Base-by-base conservation (phyloP, 2,113 vertebrate genomes). In the Paracanthobrama guichenoti region DNA sequence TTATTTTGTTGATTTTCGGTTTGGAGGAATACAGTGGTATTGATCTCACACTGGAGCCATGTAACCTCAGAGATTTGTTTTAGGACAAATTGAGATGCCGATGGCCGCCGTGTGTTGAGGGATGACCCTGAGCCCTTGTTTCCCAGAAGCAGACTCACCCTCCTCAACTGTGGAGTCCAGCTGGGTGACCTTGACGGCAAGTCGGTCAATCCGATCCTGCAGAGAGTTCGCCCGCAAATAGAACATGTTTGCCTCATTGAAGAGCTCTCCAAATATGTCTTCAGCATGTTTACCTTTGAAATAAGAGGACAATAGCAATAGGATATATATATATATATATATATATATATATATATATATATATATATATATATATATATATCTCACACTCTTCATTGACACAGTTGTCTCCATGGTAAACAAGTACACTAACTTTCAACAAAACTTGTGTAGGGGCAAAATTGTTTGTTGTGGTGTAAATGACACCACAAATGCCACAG, bases 111-210 rank as follows among this genome's bases (percentile, higher is more conserved):
- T 69, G 28, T 84, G 84, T 84, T 20, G 50, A 69, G 22, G 53
- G 26, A 55, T 44, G 71, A 79, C 50, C 60, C 74, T 20, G 64
- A 69, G 50, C 62, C 26, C 9, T 71, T 44, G 76, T 77, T 87
- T 75, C 78, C 86, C 55, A 83, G 88, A 85, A 81, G 80, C 90
- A 91, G 91, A 94, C 96, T 89, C 95, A 99, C 98, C 98, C 93
- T 99, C 98, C 91, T 99, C 98, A 84, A 99, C 97, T 0, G 97
- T 98, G 55, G 98, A 99, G 95, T 99, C 98, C 95, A 99, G 94
- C 95, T 99, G 97, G 24, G 98, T 99, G 90, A 99, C 98, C 95
- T 99, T 99, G 93, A 99, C 96, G 84, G 98, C 96, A 55, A 99
- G 96, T 59, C 97, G 96, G 95, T 99, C 97, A 55, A 99, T 98